These are phyloP conservation scores for Dryas iulia DNA, from an alignment of 1,140 invertebrate genomes.

Conservation along the genomic window DNA sequence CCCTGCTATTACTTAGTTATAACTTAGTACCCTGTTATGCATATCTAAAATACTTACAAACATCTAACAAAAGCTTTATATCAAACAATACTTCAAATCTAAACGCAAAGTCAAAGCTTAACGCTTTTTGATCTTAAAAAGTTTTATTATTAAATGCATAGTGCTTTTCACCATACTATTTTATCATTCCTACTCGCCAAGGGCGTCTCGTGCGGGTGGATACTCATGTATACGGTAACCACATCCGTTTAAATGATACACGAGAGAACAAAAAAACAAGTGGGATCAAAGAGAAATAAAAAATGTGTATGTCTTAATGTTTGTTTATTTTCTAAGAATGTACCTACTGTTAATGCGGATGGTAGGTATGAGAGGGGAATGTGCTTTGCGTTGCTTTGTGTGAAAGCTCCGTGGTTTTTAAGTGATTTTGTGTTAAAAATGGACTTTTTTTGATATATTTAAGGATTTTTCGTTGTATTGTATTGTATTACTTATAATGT, in stretches of 20 bases:
- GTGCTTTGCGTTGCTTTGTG: neutral
- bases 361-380: too few species aligned
- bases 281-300: neutral
- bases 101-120: neutral
- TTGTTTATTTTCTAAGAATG: slow-evolving; percentile 3
- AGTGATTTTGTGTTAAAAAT: too few species aligned
- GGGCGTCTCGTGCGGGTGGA: slow-evolving; percentile 1
- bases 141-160: neutral
- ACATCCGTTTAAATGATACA: neutral
- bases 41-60: too few species aligned
- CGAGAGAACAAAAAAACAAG: neutral
- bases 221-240: neutral
- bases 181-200: neutral
- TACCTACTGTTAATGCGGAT: neutral
- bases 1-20: too few species aligned
- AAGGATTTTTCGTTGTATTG: too few species aligned
- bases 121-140: neutral
- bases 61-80: neutral
- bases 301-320: neutral
- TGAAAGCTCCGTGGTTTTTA: too few species aligned
- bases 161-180: neutral
- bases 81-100: neutral
- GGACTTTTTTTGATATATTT: too few species aligned
- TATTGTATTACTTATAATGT: too few species aligned
- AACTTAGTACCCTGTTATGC: too few species aligned